phyloP scores from a whole-genome alignment of 2,888 invertebrate genomes.

The Chloromyia formosa region DNA sequence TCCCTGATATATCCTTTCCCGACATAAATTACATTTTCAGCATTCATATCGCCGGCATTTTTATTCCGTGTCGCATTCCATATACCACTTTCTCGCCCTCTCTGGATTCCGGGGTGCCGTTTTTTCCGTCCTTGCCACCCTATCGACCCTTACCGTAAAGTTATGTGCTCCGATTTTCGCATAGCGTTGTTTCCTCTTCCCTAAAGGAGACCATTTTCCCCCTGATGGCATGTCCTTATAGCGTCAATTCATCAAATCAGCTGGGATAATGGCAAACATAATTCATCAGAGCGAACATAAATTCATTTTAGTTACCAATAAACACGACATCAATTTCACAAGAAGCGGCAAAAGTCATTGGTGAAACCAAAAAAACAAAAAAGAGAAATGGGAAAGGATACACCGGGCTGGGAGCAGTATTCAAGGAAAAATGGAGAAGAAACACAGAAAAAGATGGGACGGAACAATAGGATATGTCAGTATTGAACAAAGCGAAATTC shows the following conservation, averaged over 20 bases:
- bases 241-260: constrained; percentile 44
- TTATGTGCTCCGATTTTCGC: neutral
- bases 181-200: constrained; percentile 7
- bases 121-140: neutral
- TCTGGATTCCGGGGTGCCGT: neutral
- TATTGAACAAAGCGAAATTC: constrained; percentile 26
- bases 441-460: neutral
- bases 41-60: constrained; percentile 38
- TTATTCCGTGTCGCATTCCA: constrained; percentile 36
- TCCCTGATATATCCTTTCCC: constrained; percentile 14
- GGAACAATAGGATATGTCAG: neutral
- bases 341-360: constrained; percentile 3
- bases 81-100: neutral
- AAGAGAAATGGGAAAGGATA: constrained; percentile 22
- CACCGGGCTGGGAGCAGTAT: neutral
- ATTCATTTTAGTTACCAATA: constrained; percentile 45
- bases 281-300: constrained; percentile 43
- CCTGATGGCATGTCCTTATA: constrained; percentile 39
- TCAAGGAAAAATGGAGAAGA: constrained; percentile 14
- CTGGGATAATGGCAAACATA: constrained; percentile 43
- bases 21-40: constrained; percentile 42
- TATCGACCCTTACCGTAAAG: too few species aligned
- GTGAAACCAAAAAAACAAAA: neutral
- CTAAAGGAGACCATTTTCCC: neutral
- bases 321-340: constrained; percentile 44